phyloP scores from a whole-genome alignment of 2,888 invertebrate species.

The Sphaerophoria rueppellii region DNA sequence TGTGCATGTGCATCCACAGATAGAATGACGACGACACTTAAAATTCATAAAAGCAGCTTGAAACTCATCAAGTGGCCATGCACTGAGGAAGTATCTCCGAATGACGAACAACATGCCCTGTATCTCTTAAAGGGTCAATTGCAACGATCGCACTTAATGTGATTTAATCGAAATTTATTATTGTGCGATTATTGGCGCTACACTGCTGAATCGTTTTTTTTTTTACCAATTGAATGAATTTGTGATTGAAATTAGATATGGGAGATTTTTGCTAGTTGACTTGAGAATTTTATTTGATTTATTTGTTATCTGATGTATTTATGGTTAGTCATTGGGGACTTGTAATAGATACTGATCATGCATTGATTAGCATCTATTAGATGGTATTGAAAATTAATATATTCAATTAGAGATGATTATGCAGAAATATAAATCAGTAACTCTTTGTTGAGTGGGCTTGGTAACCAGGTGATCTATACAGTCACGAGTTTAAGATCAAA shows the following conservation, averaged over 20 bases:
- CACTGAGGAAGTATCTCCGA: background rate
- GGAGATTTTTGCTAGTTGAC: no score
- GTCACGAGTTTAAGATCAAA: no score
- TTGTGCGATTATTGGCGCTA: background rate
- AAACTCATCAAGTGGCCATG: conserved; percentile 5
- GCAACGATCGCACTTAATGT: conserved; percentile 49
- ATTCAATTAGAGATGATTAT: conserved; percentile 6
- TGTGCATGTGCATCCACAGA: background rate
- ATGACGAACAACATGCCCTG: background rate
- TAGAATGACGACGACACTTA: conserved; percentile 10
- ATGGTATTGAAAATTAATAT: background rate
- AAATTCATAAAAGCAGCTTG: conserved; percentile 18
- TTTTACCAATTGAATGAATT: background rate
- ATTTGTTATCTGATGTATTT: conserved; percentile 13
- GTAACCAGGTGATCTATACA: no score
- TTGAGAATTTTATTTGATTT: conserved; percentile 21
- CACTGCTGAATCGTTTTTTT: background rate
- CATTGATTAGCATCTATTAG: conserved; percentile 11
- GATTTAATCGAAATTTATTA: conserved; percentile 39
- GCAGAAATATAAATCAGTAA: background rate
- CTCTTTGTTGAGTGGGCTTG: background rate
- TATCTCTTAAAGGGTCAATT: conserved; percentile 47
- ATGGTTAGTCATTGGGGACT: background rate
- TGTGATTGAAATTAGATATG: conserved; percentile 14
- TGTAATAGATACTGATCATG: conserved; percentile 11